Conservation (phyloP, 1,140 invertebrate genomes). For the Potamilus streckersoni region DNA sequence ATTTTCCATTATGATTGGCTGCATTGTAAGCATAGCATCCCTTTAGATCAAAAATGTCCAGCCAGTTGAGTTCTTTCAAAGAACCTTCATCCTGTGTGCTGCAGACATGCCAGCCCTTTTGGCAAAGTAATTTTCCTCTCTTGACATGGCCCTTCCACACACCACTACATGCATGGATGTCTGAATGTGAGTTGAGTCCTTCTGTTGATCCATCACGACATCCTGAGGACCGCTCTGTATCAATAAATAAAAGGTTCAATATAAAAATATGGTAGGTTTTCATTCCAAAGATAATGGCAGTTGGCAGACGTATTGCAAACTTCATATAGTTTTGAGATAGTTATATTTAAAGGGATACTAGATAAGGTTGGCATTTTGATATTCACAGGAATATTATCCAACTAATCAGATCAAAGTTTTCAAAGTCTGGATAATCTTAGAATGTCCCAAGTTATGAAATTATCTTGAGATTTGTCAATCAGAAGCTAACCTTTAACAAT, state of each 20-base stretch:
- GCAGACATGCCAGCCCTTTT: slow-evolving; percentile 57
- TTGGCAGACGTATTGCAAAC: no score
- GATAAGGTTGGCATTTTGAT: no score
- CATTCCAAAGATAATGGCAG: no score
- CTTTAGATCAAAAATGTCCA: slow-evolving; percentile 47
- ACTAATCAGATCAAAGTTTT: no score
- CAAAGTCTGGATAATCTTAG: no score
- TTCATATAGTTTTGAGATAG: no score
- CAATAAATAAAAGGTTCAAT: no score
- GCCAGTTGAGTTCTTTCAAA: slow-evolving; percentile 48
- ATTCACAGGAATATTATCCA: no score
- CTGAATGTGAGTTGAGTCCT: slow-evolving; percentile 40
- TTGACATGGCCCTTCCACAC: slow-evolving; percentile 59
- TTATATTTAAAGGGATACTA: no score
- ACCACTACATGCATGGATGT: slow-evolving; percentile 56
- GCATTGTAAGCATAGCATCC: slow-evolving; percentile 65
- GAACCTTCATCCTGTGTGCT: slow-evolving; percentile 42
- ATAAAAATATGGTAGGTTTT: no score
- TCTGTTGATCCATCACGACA: slow-evolving; percentile 56
- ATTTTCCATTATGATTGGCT: slow-evolving; percentile 47
- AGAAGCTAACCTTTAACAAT: slow-evolving; percentile 52
- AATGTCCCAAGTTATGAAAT: no score
- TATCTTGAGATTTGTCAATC: neutral
- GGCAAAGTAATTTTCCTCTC: slow-evolving; percentile 45
- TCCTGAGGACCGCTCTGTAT: slow-evolving; percentile 54